A percentile compares a stretch with the other conserved stretches of the same genome.
These are phyloP conservation scores for Hippocampus kuda DNA, from an alignment of 2,797 vertebrate genomes.

Conservation along the genomic window DNA sequence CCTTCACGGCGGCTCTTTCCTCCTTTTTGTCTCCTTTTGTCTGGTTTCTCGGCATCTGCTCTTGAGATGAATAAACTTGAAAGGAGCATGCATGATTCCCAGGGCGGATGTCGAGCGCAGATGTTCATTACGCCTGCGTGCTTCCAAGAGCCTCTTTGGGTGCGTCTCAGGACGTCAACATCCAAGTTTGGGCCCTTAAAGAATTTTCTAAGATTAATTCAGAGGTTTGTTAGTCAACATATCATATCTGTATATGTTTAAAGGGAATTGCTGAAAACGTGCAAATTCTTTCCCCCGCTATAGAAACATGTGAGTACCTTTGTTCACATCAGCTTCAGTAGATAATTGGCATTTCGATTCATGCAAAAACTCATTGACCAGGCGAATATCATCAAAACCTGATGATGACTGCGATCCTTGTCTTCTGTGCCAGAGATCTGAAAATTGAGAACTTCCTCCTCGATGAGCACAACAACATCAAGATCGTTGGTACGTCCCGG, in stretches of 20 bases:
- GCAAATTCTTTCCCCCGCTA: too few species aligned
- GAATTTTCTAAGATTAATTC: not conserved
- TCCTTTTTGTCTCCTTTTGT: constrained; percentile 40
- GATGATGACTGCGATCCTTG: not conserved
- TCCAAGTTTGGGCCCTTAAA: not conserved
- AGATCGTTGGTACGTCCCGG: constrained; percentile 75
- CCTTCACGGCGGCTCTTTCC: constrained; percentile 22
- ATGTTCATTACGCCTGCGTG: constrained; percentile 52
- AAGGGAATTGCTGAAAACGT: not conserved
- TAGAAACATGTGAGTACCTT: too few species aligned
- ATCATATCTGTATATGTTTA: not conserved
- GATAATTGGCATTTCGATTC: too few species aligned
- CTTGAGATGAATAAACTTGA: constrained; percentile 53
- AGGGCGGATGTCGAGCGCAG: constrained; percentile 43
- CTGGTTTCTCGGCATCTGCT: constrained; percentile 42
- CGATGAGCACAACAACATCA: constrained; percentile 79
- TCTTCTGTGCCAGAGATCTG: constrained; percentile 65
- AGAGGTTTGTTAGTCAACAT: not conserved
- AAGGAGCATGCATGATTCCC: constrained; percentile 48
- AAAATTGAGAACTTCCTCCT: constrained; percentile 86
- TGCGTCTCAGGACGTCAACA: not conserved
- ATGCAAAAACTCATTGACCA: too few species aligned
- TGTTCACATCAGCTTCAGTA: too few species aligned
- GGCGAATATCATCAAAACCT: not conserved
- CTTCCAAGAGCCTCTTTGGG: constrained; percentile 21